Percentiles rank a stretch among this genome's conserved stretches.
Conservation (phyloP, 2,888 invertebrate species). For the Chrysina gloriosa region DNA sequence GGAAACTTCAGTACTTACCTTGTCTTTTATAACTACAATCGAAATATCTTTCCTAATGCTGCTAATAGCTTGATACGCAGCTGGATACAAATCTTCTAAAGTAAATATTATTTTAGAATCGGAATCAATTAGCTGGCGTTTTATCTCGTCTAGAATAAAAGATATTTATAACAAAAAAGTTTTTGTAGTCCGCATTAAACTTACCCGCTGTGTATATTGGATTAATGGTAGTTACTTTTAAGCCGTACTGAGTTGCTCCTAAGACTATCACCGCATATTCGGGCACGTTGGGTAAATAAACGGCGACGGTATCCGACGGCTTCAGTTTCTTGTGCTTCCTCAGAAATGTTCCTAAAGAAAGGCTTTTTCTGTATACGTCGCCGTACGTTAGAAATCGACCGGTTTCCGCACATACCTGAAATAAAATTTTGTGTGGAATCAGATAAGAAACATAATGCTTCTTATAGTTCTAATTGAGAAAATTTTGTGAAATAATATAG, state of each 20-base stretch:
- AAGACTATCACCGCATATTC: slow-evolving; percentile 75
- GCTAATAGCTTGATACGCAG: slow-evolving; percentile 62
- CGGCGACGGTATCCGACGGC: slow-evolving; percentile 70
- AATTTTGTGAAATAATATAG: no score
- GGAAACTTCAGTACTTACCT: slow-evolving; percentile 47
- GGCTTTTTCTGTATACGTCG: slow-evolving; percentile 72
- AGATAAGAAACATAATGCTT: no score
- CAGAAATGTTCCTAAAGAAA: slow-evolving; percentile 67
- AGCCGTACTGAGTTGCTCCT: slow-evolving; percentile 77
- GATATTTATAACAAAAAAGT: background rate
- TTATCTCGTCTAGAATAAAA: slow-evolving; percentile 73
- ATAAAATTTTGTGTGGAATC: no score
- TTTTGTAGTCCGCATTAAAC: background rate
- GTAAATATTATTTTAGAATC: slow-evolving; percentile 73
- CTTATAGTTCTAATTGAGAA: no score
- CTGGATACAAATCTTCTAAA: slow-evolving; percentile 67
- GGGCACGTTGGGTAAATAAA: slow-evolving; percentile 81
- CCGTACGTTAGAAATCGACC: slow-evolving; percentile 78
- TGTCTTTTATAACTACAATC: slow-evolving; percentile 68
- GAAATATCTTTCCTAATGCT: slow-evolving; percentile 63
- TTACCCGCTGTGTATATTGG: slow-evolving; percentile 72
- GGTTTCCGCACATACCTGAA: slow-evolving; percentile 77
- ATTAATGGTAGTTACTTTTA: slow-evolving; percentile 77
- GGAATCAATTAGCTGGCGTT: slow-evolving; percentile 72
- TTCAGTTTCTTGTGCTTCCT: slow-evolving; percentile 71